These are phyloP conservation scores for Metopolophium dirhodum DNA, from an alignment of 1,140 invertebrate genomes.

Conservation along the genomic window DNA sequence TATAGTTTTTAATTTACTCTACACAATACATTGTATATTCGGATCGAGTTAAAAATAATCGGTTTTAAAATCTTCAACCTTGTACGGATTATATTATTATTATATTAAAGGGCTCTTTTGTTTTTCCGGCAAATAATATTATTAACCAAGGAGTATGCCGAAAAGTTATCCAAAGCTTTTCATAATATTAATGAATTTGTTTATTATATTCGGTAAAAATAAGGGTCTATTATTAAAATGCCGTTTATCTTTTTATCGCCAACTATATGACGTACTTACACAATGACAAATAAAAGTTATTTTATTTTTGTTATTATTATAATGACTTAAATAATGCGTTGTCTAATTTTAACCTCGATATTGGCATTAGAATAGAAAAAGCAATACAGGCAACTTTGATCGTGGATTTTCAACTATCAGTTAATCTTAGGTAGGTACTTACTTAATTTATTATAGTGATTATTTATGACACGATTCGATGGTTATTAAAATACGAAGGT, in stretches of 20 bases:
- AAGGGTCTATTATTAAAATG: slow-evolving; percentile 8
- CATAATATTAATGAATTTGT: slow-evolving; percentile 27
- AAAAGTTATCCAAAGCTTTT: slow-evolving; percentile 26
- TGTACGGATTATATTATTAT: not conserved
- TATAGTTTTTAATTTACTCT: slow-evolving; percentile 15
- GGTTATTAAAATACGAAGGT: not conserved
- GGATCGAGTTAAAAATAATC: not conserved
- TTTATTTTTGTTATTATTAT: not conserved
- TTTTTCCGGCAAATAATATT: not conserved
- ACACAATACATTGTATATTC: not conserved
- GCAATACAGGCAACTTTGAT: not conserved
- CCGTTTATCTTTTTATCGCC: not conserved
- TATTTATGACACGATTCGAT: not conserved
- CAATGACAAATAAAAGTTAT: not conserved
- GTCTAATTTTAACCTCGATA: not conserved
- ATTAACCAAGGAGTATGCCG: not conserved
- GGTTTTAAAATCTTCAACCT: not conserved
- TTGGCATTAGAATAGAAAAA: not conserved
- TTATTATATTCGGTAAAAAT: slow-evolving; percentile 14
- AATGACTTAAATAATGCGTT: not conserved
- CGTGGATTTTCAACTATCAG: not conserved
- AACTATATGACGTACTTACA: not conserved
- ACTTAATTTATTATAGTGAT: not conserved
- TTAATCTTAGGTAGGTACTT: not conserved
- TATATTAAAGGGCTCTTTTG: not conserved